Base-by-base conservation (phyloP, 2,113 vertebrate genomes). In the Anguilla japonica region DNA sequence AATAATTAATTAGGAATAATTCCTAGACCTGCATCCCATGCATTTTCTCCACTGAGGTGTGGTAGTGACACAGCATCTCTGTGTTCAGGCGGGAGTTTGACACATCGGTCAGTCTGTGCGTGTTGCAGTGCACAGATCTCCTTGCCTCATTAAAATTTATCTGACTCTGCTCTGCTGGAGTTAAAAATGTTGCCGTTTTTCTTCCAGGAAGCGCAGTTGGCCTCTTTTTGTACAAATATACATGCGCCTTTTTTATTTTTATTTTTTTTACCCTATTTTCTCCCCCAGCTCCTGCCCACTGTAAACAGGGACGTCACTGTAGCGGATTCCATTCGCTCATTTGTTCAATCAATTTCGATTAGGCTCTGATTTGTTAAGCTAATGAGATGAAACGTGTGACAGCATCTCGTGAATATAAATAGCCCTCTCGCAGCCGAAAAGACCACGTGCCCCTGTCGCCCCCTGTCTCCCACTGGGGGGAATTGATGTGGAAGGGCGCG, bases 391-490 rank as follows among this genome's bases (percentile, higher is more conserved):
- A 29, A 75, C 71, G 11, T 75, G 71, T 75, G n/a, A 75, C 71
- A 20, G 41, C 29, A 50, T 84, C 40, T 29, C 63, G 34, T 50
- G 71, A 85, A 56, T 78, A 75, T 75, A 75, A 75, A 75, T 75
- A 75, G 71, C 60, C 40, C 46, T 41, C 7, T 85, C 75, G 34
- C 22, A 18, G 43, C 41, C 16, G 11, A 78, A n/a, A 0, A 18
- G 83, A 84, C 46, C 20, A 14, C 71, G 39, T 79, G 29, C 43
- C 39, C 75, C n/a, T 79, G 11, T 56, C 79, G 78, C 84, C 84
- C 84, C 84, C 84, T 85, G 84, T 80, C 84, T 60, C 50, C 79
- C 78, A 41, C 22, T 40, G 22, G 34, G 43, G 71, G 75, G 84
- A 85, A 85, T 18, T 81, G 78, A 60, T 60, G 5, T 41, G 20